Base-by-base conservation (phyloP, 2,888 invertebrate genomes). In the Dromius quadrimaculatus region DNA sequence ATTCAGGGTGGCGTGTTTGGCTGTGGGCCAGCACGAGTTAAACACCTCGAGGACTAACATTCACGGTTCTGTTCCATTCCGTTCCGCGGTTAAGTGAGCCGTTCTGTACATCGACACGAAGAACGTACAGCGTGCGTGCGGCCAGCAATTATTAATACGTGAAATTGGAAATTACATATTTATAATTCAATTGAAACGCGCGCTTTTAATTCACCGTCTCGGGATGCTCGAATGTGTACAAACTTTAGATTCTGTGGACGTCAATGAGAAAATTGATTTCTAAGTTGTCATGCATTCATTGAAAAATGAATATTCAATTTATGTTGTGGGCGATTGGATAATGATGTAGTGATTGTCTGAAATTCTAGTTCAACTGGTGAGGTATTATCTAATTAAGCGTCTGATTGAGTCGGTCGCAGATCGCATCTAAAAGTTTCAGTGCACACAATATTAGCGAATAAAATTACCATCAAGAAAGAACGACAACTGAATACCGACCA, bases 101-200 rank as follows among this genome's bases (percentile, higher is more conserved):
- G 47, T 70, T 61, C 62, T 70, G 61, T 61, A 41, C 41, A 41
- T 11, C 41, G 41, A 15, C 41, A 23, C 23, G 36, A 41, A 28
- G 41, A 15, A 32, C 47, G 34, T 32, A 11, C n/a, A 28, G 32
- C 36, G 50, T 70, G 62, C 70, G 70, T 61, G 62, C 70, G 70
- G 70, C 54, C 70, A 36, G 50, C 70, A 70, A 70, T 70, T 70
- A 70, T 70, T 62, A 57, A 61, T 62, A 70, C 70, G 70, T 70
- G 70, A 70, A 70, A 70, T 70, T 47, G 70, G 70, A 70, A 70
- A 70, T 70, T 70, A 70, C 45, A 70, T 38, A 70, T 70, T 70
- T 50, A 70, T 70, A 70, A 70, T 70, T 70, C 70, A 70, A 70
- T 70, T 70, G 70, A 36, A 70, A 70, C 70, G 69, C 61, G 61